Base-by-base conservation (phyloP, 2,888 invertebrate species). In the Dasysyrphus albostriatus region DNA sequence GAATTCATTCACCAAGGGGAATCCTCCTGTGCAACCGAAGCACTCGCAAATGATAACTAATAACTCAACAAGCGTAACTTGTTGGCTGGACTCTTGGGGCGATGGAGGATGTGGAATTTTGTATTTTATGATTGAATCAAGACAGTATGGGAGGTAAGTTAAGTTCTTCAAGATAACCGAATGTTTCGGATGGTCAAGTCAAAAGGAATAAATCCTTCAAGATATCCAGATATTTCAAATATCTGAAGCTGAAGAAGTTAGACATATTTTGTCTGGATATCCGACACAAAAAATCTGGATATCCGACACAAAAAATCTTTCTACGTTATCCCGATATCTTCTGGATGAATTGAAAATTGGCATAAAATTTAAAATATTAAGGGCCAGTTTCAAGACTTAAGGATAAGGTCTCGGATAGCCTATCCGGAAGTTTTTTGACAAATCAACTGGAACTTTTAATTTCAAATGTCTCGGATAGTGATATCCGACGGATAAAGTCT, bases 61-160 rank as follows among this genome's bases (percentile, higher is more conserved):
- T 89, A 97, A 97, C 91, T 96, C 97, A 0, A 97, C 97, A 0
- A 96, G 97, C 77, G 97, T 97, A 72, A 97, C 97, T 0, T 95
- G 97, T 32, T 97, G 97, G 95, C 92, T 98, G 88, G 97, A 97
- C 92, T 96, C 96, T 0, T 98, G 97, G 97, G 96, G 96, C 47
- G 97, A 97, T 90, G 97, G 97, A 0, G 97, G 97, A 29, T 98
- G 97, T 90, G 97, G 97, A 3, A 97, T 98, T 88, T 94, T 96
- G 9, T 96, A 97, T 93, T 98, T 97, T 90, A 96, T 96, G 88
- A 95, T 98, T 51, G 97, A 97, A 91, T 97, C 97, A 90, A 93
- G 95, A 81, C 94, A 95, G 78, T 94, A 94, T 84, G 92, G 91
- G 24, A 90, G 91, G 90, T 90, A 44, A 69, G 83, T 29, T 12